Conservation (phyloP, 2,888 invertebrate genomes). For the Melanchra persicariae region DNA sequence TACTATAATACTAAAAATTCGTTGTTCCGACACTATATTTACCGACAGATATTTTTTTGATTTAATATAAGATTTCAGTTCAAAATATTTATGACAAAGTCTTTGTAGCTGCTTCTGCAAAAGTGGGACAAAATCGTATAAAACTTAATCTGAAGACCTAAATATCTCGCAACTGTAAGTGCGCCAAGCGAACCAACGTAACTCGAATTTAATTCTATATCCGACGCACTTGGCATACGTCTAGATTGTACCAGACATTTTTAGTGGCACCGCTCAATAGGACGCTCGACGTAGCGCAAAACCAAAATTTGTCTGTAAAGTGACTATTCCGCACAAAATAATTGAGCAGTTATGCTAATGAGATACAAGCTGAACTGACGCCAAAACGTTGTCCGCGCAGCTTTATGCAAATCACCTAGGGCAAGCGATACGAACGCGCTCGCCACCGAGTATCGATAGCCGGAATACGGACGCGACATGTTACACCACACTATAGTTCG, state of each 20-base stretch:
- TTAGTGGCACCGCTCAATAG: slow-evolving; percentile 72
- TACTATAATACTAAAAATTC: too few species aligned
- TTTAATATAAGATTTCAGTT: neutral
- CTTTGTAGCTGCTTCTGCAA: neutral
- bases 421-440: slow-evolving; percentile 70
- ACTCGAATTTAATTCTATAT: slow-evolving; percentile 47
- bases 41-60: neutral
- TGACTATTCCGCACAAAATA: slow-evolving; percentile 87
- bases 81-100: too few species aligned
- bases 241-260: slow-evolving; percentile 63
- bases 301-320: slow-evolving; percentile 86
- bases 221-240: slow-evolving; percentile 58
- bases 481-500: slow-evolving; percentile 37
- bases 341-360: slow-evolving; percentile 90
- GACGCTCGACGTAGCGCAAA: slow-evolving; percentile 78
- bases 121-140: neutral
- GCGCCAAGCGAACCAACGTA: slow-evolving; percentile 12
- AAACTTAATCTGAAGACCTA: neutral
- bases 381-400: slow-evolving; percentile 85
- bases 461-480: slow-evolving; percentile 57
- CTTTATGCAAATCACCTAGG: slow-evolving; percentile 85
- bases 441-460: slow-evolving; percentile 61
- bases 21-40: neutral
- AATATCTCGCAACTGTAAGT: slow-evolving; percentile 10
- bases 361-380: slow-evolving; percentile 86